Conservation (phyloP, 2,797 vertebrate genomes). For the Lycodopsis pacificus region DNA sequence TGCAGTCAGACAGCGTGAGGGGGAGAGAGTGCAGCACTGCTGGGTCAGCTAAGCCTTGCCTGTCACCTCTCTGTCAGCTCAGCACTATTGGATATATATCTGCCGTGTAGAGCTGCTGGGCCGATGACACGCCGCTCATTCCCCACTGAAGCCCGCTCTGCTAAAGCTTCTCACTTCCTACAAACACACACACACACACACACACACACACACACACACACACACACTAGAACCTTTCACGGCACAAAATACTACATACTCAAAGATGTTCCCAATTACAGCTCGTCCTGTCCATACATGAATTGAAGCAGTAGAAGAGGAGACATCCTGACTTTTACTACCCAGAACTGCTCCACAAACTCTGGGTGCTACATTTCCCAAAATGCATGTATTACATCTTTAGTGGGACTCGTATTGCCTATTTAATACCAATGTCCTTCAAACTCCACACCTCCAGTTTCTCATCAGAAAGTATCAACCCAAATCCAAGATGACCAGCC, state of each 20-base stretch:
- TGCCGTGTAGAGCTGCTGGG: slow-evolving; percentile 61
- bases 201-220: too few relatives aligned
- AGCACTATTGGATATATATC: slow-evolving; percentile 84
- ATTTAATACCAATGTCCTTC: neutral
- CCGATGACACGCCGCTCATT: slow-evolving; percentile 62
- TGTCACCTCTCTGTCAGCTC: slow-evolving; percentile 82
- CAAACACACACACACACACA: neutral
- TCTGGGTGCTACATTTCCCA: neutral
- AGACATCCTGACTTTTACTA: neutral
- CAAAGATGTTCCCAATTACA: neutral
- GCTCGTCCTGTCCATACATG: too few relatives aligned
- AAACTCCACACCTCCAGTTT: neutral
- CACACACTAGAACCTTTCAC: slow-evolving; percentile 6
- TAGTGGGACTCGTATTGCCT: neutral
- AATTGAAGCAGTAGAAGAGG: neutral
- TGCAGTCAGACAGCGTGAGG: slow-evolving; percentile 64
- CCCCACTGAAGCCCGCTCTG: slow-evolving; percentile 21
- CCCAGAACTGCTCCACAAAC: neutral
- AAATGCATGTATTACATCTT: neutral
- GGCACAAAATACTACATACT: neutral
- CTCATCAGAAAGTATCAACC: neutral
- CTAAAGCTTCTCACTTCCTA: slow-evolving; percentile 23
- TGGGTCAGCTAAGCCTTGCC: slow-evolving; percentile 85
- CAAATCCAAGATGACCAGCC: neutral
- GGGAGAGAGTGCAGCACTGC: slow-evolving; percentile 70